Percentiles rank a stretch among this genome's conserved stretches.
These are phyloP conservation scores for Collichthys lucidus DNA, from an alignment of 2,113 vertebrate species.

Conservation along the genomic window DNA sequence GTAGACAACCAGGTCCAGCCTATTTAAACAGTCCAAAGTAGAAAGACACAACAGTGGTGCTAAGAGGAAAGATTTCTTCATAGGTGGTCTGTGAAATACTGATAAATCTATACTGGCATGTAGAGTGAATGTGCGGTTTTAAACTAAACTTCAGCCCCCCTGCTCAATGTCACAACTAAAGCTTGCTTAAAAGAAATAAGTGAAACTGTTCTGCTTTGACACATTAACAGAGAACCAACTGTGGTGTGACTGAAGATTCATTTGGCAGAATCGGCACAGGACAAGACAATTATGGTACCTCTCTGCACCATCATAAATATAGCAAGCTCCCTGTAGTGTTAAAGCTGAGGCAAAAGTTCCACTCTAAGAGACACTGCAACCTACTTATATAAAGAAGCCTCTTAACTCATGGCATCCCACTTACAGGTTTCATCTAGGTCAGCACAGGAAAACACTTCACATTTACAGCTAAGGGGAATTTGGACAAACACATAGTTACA, in stretches of 20 bases:
- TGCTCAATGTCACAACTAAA: conserved; percentile 9
- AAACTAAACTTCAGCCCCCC: conserved; percentile 26
- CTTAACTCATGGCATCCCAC: conserved; percentile 29
- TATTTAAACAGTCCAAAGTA: conserved; percentile 20
- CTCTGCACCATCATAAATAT: conserved; percentile 39
- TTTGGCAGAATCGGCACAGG: conserved; percentile 54
- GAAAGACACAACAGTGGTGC: neutral
- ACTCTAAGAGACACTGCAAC: conserved; percentile 54
- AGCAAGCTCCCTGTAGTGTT: conserved; percentile 53
- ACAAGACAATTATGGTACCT: conserved; percentile 32
- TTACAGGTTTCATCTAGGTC: conserved; percentile 67
- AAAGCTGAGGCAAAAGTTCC: conserved; percentile 32
- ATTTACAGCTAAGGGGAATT: conserved; percentile 14
- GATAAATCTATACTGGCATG: neutral
- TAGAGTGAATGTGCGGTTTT: conserved; percentile 23
- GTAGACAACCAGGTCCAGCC: neutral
- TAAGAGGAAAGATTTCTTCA: conserved; percentile 7
- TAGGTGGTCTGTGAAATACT: conserved; percentile 41
- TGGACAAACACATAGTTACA: conserved; percentile 21
- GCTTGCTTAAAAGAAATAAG: neutral
- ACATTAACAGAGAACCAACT: conserved; percentile 9
- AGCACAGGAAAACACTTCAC: conserved; percentile 36
- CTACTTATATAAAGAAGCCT: conserved; percentile 59
- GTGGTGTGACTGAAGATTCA: conserved; percentile 32
- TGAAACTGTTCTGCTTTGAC: conserved; percentile 32